These are phyloP conservation scores for Patella caerulea DNA, from an alignment of 2,888 invertebrate genomes.

Conservation along the genomic window DNA sequence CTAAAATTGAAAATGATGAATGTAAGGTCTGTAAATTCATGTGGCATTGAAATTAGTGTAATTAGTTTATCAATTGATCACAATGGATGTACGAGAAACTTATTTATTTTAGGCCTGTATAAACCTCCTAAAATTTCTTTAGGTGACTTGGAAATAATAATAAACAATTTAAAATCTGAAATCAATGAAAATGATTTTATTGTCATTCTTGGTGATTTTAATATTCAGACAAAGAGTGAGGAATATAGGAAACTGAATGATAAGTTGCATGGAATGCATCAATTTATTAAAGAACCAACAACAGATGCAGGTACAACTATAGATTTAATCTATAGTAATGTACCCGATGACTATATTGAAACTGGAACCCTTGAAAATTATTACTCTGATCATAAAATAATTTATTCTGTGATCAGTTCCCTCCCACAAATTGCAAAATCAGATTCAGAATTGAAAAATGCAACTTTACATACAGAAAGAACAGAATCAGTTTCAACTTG, in stretches of 20 bases:
- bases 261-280: not conserved
- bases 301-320: not conserved
- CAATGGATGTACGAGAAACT: not conserved
- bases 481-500: too few relatives aligned
- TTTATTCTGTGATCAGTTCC: not conserved
- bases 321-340: not conserved
- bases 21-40: too few relatives aligned
- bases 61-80: not conserved
- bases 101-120: not conserved
- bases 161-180: not conserved
- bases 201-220: conserved; percentile 1
- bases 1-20: not conserved
- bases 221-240: not conserved
- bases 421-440: too few relatives aligned
- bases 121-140: not conserved
- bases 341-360: not conserved
- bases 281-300: not conserved
- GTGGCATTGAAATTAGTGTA: not conserved
- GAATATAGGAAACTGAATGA: not conserved
- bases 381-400: conserved; percentile 1
- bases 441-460: too few relatives aligned
- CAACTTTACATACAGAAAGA: too few relatives aligned
- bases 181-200: not conserved
- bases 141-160: not conserved
- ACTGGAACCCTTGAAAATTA: not conserved